Evolutionary conservation across 2,797 vertebrate genomes (phyloP), one percentile per base, ranked within the genome.

Genomic region (Mareca strepera): DNA sequence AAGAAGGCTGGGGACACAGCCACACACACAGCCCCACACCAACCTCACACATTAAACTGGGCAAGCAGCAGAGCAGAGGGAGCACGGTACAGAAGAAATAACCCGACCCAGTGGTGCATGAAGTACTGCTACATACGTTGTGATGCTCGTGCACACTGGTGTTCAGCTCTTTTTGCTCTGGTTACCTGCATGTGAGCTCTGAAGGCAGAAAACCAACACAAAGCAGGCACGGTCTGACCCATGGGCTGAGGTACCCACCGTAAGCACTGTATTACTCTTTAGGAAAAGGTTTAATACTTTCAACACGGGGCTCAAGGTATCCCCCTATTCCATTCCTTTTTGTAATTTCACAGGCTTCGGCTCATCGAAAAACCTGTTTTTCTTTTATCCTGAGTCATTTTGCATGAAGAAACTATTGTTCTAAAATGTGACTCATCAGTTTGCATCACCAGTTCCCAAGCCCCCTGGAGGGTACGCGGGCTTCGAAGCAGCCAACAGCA

Each of bases 281-380:
- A 46, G 48, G 69, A 52, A 63, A n/a, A 58, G 20, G n/a, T 3
- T 2, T 1, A n/a, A 6, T 17, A 10, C 9, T 68, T 73, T 17
- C 63, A 77, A 6, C 33, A 43, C n/a, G 35, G 82, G 58, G 86
- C 91, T 92, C 92, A 95, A 82, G 53, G 25, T 4, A 7, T 9
- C 55, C 59, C 50, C 33, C 28, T 35, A 10, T 23, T 82, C 62
- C 50, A 16, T 59, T 26, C 23, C 63, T 75, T 41, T 62, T 41
- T 53, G 21, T 6, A 11, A 86, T 90, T 83, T 79, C 74, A 41
- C 15, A 28, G 28, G 82, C n/a, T 82, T 74, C 84, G 26, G 33
- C 68, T 56, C 50, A 91, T 88, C 67, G 94, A 83, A 82, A 93
- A 95, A 92, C 89, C 91, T 90, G 93, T 78, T 94, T 92, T 82